These are phyloP conservation scores for Keiferia lycopersicella DNA, from an alignment of 2,888 invertebrate genomes.

Conservation along the genomic window DNA sequence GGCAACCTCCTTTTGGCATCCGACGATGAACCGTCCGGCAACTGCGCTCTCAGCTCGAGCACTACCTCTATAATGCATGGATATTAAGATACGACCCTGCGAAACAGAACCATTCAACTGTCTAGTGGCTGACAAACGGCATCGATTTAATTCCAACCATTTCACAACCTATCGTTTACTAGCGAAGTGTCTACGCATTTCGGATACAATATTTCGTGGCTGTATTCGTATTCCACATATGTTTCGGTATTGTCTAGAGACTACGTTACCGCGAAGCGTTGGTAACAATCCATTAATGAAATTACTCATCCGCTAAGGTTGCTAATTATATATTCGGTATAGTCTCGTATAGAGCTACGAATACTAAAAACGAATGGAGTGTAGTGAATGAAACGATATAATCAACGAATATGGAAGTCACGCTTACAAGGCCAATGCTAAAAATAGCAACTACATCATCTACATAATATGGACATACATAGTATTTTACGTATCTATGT, in stretches of 20 bases:
- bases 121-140: slow-evolving; percentile 42
- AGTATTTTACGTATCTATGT: too few relatives aligned
- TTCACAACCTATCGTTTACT: slow-evolving; percentile 23
- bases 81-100: slow-evolving; percentile 60
- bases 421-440: background rate
- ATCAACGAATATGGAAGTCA: slow-evolving; percentile 20
- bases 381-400: slow-evolving; percentile 29
- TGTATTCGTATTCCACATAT: slow-evolving; percentile 23
- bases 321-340: slow-evolving; percentile 16
- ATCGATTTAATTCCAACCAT: slow-evolving; percentile 39
- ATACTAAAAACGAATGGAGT: background rate
- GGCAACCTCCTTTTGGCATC: slow-evolving; percentile 78
- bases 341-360: background rate
- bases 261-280: slow-evolving; percentile 33
- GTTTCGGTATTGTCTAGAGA: slow-evolving; percentile 33
- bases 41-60: slow-evolving; percentile 70
- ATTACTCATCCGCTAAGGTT: slow-evolving; percentile 37
- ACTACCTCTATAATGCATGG: slow-evolving; percentile 68
- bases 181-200: slow-evolving; percentile 16
- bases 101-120: slow-evolving; percentile 50
- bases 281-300: slow-evolving; percentile 41
- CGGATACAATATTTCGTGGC: slow-evolving; percentile 17
- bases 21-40: slow-evolving; percentile 52
- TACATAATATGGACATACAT: too few relatives aligned
- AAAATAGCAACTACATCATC: background rate